A percentile compares a stretch with the other conserved stretches of the same genome.
phyloP scores from a whole-genome alignment of 2,888 invertebrate genomes.

The Balanococcus diminutus region DNA sequence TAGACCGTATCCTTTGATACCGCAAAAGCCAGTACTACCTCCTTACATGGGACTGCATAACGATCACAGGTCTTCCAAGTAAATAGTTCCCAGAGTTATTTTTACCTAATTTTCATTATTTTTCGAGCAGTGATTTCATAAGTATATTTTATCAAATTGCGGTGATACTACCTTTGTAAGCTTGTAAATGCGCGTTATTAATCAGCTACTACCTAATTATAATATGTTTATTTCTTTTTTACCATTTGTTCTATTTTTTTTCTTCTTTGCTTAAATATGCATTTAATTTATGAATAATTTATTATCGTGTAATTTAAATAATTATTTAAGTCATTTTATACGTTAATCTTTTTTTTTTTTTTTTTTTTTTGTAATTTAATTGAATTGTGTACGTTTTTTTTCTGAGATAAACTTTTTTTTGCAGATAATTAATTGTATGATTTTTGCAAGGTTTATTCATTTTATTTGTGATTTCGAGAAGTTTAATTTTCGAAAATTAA shows the following conservation, averaged over 20 bases:
- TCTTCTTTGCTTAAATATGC: constrained; percentile 28
- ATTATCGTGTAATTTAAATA: neutral
- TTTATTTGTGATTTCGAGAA: too few species aligned
- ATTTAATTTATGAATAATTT: constrained; percentile 41
- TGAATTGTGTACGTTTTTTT: too few species aligned
- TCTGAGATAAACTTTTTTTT: too few species aligned
- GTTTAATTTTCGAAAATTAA: too few species aligned
- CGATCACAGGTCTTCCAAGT: constrained; percentile 50
- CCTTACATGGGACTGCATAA: constrained; percentile 53
- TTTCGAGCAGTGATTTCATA: neutral
- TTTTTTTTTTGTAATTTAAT: too few species aligned
- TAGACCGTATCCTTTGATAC: constrained; percentile 42
- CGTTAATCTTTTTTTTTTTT: too few species aligned
- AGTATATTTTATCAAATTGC: neutral
- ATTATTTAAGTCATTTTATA: neutral
- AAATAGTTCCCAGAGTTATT: constrained; percentile 29
- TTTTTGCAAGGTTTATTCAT: too few species aligned
- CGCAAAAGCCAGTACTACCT: constrained; percentile 53
- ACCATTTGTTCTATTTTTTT: neutral
- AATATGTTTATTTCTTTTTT: neutral
- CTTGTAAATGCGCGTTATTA: constrained; percentile 41
- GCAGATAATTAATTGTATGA: too few species aligned
- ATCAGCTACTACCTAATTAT: neutral
- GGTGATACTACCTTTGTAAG: constrained; percentile 36
- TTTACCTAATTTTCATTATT: neutral